Percentiles rank a stretch among this genome's conserved stretches.
Evolutionary conservation across 1,140 invertebrate species (phyloP).

Genomic region (Drosophila cardini): DNA sequence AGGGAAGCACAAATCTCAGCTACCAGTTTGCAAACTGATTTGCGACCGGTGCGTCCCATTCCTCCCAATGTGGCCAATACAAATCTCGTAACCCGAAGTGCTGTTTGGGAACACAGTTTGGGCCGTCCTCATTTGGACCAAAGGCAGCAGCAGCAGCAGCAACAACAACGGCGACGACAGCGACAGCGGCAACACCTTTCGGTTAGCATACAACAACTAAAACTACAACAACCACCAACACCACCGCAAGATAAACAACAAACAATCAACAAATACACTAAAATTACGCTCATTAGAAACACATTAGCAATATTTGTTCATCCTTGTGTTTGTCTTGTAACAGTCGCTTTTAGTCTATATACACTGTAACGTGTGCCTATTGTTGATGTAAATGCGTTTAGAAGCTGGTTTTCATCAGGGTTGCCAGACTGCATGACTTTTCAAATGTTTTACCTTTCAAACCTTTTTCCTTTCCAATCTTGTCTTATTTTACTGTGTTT

Average conservation of each 20-base stretch:
- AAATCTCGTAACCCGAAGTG: constrained; percentile 49
- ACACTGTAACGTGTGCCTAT: background rate
- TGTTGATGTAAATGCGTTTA: background rate
- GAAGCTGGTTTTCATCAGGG: background rate
- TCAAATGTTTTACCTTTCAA: no score
- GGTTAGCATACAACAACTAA: constrained; percentile 62
- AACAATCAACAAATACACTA: background rate
- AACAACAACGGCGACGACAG: constrained; percentile 38
- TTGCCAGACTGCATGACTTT: no score
- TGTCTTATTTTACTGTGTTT: no score
- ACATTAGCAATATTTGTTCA: background rate
- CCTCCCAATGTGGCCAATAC: constrained; percentile 38
- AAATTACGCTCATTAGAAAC: background rate
- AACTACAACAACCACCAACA: constrained; percentile 2
- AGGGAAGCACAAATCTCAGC: constrained; percentile 58
- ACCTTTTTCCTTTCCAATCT: no score
- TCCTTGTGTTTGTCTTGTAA: background rate
- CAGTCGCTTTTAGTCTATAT: background rate
- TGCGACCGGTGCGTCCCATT: constrained; percentile 66
- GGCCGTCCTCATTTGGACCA: constrained; percentile 46
- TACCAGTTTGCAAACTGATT: constrained; percentile 69
- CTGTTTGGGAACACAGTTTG: constrained; percentile 38
- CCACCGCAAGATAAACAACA: constrained; percentile 3
- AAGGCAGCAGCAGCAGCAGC: constrained; percentile 38
- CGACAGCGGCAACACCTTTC: constrained; percentile 54